phyloP scores from a whole-genome alignment of 2,113 vertebrate species.

The Heterotilapia buettikoferi region DNA sequence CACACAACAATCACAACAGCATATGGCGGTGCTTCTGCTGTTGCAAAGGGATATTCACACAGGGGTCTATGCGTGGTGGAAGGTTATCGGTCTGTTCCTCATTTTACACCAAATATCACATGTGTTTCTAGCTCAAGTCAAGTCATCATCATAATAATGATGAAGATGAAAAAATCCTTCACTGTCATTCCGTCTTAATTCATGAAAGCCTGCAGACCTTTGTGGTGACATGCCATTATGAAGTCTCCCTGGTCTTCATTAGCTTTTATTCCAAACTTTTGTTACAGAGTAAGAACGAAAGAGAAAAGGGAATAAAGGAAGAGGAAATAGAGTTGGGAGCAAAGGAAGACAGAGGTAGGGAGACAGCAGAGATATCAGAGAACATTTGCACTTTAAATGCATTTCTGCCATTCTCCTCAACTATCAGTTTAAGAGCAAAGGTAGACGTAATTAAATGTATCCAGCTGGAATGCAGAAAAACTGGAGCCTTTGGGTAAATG shows the following conservation, averaged over 20 bases:
- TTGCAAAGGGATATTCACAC: not conserved
- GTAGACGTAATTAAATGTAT: not conserved
- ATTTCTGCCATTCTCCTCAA: not conserved
- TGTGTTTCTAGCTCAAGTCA: not conserved
- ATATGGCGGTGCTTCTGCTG: not conserved
- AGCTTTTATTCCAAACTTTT: constrained; percentile 32
- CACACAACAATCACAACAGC: not conserved
- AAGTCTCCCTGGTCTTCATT: constrained; percentile 65
- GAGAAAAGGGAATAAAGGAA: constrained; percentile 2
- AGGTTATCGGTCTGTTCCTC: not conserved
- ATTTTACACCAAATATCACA: not conserved
- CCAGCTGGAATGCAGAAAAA: not conserved
- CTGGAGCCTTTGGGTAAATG: not conserved
- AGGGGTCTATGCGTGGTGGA: not conserved
- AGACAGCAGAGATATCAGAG: not conserved
- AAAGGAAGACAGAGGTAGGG: not conserved
- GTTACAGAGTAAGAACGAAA: not conserved
- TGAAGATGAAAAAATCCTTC: not conserved
- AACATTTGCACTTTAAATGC: constrained; percentile 48
- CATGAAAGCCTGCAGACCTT: constrained; percentile 25
- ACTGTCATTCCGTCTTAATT: not conserved
- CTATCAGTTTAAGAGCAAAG: not conserved
- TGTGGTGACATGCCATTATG: not conserved
- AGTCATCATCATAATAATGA: constrained; percentile 6
- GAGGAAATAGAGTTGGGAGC: not conserved